A percentile compares a stretch with the other conserved stretches of the same genome.
phyloP scores from a whole-genome alignment of 64 coral and sea anemone species.

The Porites australiensis region DNA sequence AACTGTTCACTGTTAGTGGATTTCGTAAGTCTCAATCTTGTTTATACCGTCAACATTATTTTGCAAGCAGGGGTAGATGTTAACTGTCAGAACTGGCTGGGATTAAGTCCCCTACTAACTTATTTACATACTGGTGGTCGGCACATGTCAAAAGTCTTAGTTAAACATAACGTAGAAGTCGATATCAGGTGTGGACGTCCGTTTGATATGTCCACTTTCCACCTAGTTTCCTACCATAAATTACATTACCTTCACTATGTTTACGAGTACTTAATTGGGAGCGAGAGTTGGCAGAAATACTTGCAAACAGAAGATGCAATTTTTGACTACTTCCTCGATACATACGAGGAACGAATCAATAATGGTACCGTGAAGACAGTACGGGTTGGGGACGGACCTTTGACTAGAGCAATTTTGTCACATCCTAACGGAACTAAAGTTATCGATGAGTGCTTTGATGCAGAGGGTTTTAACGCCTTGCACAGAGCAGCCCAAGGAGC shows the following conservation, averaged over 20 bases:
- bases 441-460: conserved; percentile 76
- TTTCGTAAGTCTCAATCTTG: background rate
- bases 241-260: conserved; percentile 86
- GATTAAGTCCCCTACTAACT: conserved; percentile 36
- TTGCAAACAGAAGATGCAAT: conserved; percentile 55
- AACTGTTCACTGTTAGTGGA: background rate
- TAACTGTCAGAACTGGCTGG: conserved; percentile 29
- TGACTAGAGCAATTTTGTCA: conserved; percentile 64
- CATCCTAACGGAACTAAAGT: conserved; percentile 47
- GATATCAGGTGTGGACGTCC: conserved; percentile 51
- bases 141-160: conserved; percentile 86
- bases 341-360: conserved; percentile 60
- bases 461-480: conserved; percentile 68
- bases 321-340: conserved; percentile 79
- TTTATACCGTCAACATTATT: background rate
- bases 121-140: conserved; percentile 77
- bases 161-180: conserved; percentile 43
- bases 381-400: conserved; percentile 47
- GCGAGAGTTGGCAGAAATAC: conserved; percentile 59
- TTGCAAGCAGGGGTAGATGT: conserved; percentile 28
- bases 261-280: conserved; percentile 39
- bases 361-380: background rate
- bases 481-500: conserved; percentile 90
- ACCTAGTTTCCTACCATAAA: conserved; percentile 82
- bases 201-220: conserved; percentile 61